Percentiles rank a stretch among this genome's conserved stretches.
phyloP scores from a whole-genome alignment of 30 jellyfish, hydroid and myxozoan genomes.

The Rhopilema esculentum region DNA sequence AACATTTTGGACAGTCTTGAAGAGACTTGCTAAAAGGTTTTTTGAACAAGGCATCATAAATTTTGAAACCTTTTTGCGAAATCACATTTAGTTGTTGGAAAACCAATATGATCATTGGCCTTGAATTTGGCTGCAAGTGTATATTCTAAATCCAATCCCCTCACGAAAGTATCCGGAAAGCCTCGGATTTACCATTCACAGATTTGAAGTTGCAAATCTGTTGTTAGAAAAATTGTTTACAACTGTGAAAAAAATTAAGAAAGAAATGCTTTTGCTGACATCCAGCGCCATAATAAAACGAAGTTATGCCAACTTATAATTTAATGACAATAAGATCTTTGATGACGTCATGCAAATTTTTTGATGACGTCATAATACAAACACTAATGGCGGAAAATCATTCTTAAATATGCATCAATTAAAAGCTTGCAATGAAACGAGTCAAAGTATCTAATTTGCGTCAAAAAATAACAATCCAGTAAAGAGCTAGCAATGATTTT shows the following conservation, averaged over 20 bases:
- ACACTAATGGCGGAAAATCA: slow-evolving; percentile 27
- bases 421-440: slow-evolving; percentile 31
- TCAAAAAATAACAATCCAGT: slow-evolving; percentile 17
- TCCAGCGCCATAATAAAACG: neutral
- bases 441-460: slow-evolving; percentile 26
- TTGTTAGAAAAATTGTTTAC: too few species aligned
- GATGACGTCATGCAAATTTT: slow-evolving; percentile 4
- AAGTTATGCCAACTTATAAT: neutral
- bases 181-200: too few species aligned
- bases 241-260: neutral
- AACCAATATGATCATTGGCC: neutral
- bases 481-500: slow-evolving; percentile 26
- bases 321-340: slow-evolving; percentile 8
- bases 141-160: neutral
- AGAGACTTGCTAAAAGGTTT: neutral
- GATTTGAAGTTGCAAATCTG: too few species aligned
- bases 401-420: slow-evolving; percentile 10
- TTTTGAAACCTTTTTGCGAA: neutral
- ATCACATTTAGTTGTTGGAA: neutral
- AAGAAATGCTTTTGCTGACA: neutral
- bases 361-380: slow-evolving; percentile 34
- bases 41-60: neutral
- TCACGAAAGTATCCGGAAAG: too few species aligned
- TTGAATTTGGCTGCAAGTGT: neutral
- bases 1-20: neutral